Evolutionary conservation across 2,113 vertebrate genomes (phyloP).

Genomic region (Clinocottus analis): DNA sequence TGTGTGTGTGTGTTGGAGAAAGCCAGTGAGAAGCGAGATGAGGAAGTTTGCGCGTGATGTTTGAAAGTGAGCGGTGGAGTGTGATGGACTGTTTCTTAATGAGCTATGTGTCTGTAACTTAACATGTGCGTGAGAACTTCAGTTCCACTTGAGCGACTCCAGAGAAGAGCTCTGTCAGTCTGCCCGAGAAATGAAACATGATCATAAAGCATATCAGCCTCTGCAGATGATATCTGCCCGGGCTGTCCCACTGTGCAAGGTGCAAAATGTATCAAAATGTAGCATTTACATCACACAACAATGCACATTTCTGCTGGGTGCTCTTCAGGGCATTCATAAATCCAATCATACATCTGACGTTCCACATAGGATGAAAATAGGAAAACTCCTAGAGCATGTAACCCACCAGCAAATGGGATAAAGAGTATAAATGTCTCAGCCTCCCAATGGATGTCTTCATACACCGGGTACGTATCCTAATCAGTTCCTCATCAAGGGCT

Average conservation of each 20-base stretch:
- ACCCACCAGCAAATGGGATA: slow-evolving; percentile 67
- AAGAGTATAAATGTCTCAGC: slow-evolving; percentile 55
- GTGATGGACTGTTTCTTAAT: slow-evolving; percentile 60
- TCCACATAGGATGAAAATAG: slow-evolving; percentile 67
- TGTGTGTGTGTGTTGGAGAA: slow-evolving; percentile 27
- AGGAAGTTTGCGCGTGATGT: slow-evolving; percentile 18
- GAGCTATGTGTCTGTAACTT: slow-evolving; percentile 52
- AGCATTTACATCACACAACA: slow-evolving; percentile 53
- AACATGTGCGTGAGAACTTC: slow-evolving; percentile 56
- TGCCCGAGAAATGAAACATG: slow-evolving; percentile 31
- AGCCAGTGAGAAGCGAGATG: slow-evolving; percentile 12
- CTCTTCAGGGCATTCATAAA: slow-evolving; percentile 60
- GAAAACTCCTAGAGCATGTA: slow-evolving; percentile 62
- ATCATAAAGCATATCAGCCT: slow-evolving; percentile 53
- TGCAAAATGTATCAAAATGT: slow-evolving; percentile 35
- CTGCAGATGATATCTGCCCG: slow-evolving; percentile 45
- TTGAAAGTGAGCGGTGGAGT: slow-evolving; percentile 57
- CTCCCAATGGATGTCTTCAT: slow-evolving; percentile 39
- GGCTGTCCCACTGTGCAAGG: slow-evolving; percentile 29
- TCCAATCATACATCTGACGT: slow-evolving; percentile 68
- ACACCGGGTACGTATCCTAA: slow-evolving; percentile 19
- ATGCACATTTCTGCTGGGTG: slow-evolving; percentile 32
- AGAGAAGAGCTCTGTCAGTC: slow-evolving; percentile 50
- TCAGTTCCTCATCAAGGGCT: slow-evolving; percentile 51
- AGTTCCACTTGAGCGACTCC: slow-evolving; percentile 49